Evolutionary conservation across 2,113 vertebrate genomes (phyloP), one percentile per base, ranked within the genome.

Genomic region (Stigmatopora nigra): DNA sequence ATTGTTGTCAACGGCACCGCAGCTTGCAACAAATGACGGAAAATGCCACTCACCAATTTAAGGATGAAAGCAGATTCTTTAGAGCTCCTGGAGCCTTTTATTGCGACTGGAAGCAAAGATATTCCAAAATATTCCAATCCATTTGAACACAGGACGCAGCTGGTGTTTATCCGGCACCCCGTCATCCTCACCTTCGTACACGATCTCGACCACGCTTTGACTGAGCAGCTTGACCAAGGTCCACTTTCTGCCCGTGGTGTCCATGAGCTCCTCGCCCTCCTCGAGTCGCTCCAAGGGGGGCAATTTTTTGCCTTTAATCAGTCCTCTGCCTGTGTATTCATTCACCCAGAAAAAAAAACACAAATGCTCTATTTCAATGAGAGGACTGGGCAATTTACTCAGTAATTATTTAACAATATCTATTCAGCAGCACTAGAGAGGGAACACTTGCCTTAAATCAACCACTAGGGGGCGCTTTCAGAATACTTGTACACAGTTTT

Each of bases 211-310:
- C 0, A 70, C 15, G 14, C 67, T 83, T 71, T 90, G 88, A 71
- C 62, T 76, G 47, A 89, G 74, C 68, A 89, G 83, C 57, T 80
- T 84, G 38, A 64, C 22, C 66, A 90, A 78, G 20, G 51, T 86
- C 91, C 91, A 92, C 68, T 85, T 90, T 68, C 80, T 89, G 14
- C 89, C 85, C 0, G 75, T 80, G 0, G 83, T 88, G 79, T 92
- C 91, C 0, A 74, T 88, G 31, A 91, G 63, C 71, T 87, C 83
- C 44, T 81, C 71, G 0, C 85, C 87, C 48, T 88, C 89, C 64
- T 61, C 61, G 16, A 91, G 83, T 2, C 85, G 86, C 71, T 84
- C 81, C 71, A 90, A 69, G 4, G 62, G n/a, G 5, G 70, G 1
- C 1, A 3, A 4, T 2, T 75, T 86, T 69, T 86, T 91, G 1